Conservation (phyloP, 2,888 invertebrate genomes). For the Eupsilia transversa region DNA sequence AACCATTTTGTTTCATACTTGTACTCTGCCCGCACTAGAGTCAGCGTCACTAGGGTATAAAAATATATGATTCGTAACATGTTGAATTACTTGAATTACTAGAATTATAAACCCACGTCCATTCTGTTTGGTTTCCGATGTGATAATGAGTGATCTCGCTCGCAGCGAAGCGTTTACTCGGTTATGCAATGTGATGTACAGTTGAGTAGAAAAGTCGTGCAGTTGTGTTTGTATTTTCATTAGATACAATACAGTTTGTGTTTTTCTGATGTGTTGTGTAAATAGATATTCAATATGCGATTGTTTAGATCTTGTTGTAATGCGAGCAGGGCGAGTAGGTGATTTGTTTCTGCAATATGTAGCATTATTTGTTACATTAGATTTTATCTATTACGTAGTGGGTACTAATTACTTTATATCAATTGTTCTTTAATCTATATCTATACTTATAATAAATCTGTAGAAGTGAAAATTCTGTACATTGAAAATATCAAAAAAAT, state of each 20-base stretch:
- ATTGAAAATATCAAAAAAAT: too few relatives aligned
- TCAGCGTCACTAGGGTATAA: conserved; percentile 62
- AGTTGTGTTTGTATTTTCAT: conserved; percentile 27
- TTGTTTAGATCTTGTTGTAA: conserved; percentile 11
- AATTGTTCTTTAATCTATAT: too few relatives aligned
- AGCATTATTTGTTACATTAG: too few relatives aligned
- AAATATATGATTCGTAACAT: conserved; percentile 74
- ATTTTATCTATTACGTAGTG: too few relatives aligned
- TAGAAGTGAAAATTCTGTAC: too few relatives aligned
- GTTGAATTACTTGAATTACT: conserved; percentile 68
- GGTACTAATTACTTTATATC: too few relatives aligned
- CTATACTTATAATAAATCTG: too few relatives aligned
- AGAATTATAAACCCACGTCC: conserved; percentile 51
- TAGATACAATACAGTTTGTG: background rate
- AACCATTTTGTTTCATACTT: conserved; percentile 85
- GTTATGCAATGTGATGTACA: conserved; percentile 76
- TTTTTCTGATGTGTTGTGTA: conserved; percentile 25
- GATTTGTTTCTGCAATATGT: too few relatives aligned
- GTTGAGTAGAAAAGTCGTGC: conserved; percentile 66
- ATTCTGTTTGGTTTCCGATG: conserved; percentile 50
- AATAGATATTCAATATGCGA: background rate
- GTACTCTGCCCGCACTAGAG: conserved; percentile 76
- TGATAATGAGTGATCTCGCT: conserved; percentile 63
- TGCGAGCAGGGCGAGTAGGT: too few relatives aligned
- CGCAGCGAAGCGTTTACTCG: conserved; percentile 56